These are phyloP conservation scores for Apostichopus leukothele DNA, from an alignment of 53 echinoderm and acorn worm species.

Conservation along the genomic window DNA sequence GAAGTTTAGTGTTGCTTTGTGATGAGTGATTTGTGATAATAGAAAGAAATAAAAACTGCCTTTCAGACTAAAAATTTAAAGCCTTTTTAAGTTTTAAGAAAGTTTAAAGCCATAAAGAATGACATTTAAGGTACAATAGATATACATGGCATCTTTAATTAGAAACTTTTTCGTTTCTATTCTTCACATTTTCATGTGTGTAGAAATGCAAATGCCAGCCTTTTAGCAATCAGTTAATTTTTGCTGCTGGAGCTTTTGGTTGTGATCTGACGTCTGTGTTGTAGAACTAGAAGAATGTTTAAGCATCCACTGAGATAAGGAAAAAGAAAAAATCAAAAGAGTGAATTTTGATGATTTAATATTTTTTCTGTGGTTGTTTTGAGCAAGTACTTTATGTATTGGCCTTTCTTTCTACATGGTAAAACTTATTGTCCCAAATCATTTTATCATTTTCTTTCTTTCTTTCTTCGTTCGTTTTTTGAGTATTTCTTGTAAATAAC, in stretches of 20 bases:
- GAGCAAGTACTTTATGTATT: constrained; percentile 3
- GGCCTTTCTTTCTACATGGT: constrained; percentile 12
- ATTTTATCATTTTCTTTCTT: neutral
- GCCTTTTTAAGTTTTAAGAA: neutral
- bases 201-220: neutral
- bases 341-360: neutral
- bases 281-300: neutral
- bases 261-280: too few species aligned
- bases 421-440: neutral
- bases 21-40: too few species aligned
- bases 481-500: constrained; percentile 31
- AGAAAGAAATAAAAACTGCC: neutral
- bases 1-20: too few species aligned
- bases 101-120: too few species aligned
- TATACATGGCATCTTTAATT: too few species aligned
- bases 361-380: constrained; percentile 13
- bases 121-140: too few species aligned
- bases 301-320: neutral
- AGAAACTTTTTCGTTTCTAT: too few species aligned
- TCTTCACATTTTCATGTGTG: neutral
- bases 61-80: neutral
- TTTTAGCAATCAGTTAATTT: neutral
- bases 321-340: too few species aligned
- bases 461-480: neutral
- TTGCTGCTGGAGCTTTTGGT: too few species aligned